Evolutionary conservation across 2,113 vertebrate species (phyloP), one percentile per base, ranked within the genome.

Genomic region (Theropithecus gelada): DNA sequence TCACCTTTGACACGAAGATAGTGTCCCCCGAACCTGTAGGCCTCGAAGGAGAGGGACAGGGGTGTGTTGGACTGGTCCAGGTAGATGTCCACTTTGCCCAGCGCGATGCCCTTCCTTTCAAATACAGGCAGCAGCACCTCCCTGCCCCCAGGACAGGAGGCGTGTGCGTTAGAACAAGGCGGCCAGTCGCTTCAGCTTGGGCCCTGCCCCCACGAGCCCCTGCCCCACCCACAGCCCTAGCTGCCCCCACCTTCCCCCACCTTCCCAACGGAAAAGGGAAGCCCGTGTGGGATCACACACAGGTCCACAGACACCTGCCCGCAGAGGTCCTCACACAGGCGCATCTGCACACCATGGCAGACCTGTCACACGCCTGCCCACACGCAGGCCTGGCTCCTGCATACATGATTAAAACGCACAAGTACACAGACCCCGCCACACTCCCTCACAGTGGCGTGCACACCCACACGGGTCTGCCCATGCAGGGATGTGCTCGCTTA

Each of bases 11-110:
- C 99, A 84, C 99, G 99, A 90, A 99, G 99, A 98, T 99, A 99
- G 98, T 99, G 99, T 80, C 99, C 99, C 93, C 99, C 99, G 0
- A 99, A 99, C 94, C 99, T 99, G 96, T 99, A 99, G 0, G 99
- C 99, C 98, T 99, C 99, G 0, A 99, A 99, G 97, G 99, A 98
- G 48, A 99, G 99, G 2, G 99, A 99, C 83, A 99, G 98, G 0
- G 99, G 99, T 0, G 99, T 99, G 98, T 99, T 99, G 88, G 99
- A 99, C 98, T 99, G 99, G 97, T 99, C 99, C 98, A 99, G 98
- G 98, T 99, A 99, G 98, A 99, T 97, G 30, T 99, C 99, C 85
- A 99, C 99, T 57, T 98, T 99, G 83, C 98, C 98, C 92, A 99
- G 97, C 5, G 99, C 98, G 0, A 99, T 99, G 0, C 99, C 99